Conservation (phyloP, 2,113 vertebrate species). For the Progne subis region DNA sequence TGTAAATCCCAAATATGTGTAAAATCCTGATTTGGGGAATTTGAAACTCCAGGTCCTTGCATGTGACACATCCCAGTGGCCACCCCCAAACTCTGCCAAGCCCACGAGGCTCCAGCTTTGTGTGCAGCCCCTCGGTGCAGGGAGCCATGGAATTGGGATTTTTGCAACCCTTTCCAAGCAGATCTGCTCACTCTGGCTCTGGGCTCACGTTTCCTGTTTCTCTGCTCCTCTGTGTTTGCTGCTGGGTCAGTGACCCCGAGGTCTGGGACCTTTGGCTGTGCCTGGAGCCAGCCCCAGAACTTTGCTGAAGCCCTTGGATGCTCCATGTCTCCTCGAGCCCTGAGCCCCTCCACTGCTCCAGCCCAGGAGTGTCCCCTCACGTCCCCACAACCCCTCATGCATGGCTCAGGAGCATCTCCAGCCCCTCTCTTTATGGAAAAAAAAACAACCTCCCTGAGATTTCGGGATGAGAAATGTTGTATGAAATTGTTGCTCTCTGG, state of each 20-base stretch:
- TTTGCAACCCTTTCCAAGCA: background rate
- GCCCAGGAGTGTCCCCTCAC: background rate
- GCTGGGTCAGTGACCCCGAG: background rate
- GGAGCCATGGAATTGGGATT: background rate
- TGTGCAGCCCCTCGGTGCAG: background rate
- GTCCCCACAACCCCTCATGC: accelerated
- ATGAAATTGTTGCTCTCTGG: background rate
- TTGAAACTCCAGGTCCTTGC: background rate
- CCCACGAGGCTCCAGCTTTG: background rate
- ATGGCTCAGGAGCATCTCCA: background rate
- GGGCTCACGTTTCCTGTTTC: background rate
- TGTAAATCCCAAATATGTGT: background rate
- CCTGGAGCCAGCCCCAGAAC: background rate
- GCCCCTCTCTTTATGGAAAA: background rate
- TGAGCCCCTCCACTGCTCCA: background rate
- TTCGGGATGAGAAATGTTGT: background rate
- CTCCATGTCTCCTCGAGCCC: background rate
- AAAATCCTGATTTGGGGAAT: background rate
- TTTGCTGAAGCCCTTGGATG: background rate
- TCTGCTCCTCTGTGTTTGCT: background rate
- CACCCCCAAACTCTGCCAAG: background rate
- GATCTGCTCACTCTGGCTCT: background rate
- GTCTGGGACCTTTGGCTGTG: background rate
- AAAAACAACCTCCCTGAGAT: background rate
- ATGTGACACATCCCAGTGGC: background rate